These are phyloP conservation scores for Catagonus wagneri DNA, from an alignment of 2,113 vertebrate genomes.

Conservation along the genomic window DNA sequence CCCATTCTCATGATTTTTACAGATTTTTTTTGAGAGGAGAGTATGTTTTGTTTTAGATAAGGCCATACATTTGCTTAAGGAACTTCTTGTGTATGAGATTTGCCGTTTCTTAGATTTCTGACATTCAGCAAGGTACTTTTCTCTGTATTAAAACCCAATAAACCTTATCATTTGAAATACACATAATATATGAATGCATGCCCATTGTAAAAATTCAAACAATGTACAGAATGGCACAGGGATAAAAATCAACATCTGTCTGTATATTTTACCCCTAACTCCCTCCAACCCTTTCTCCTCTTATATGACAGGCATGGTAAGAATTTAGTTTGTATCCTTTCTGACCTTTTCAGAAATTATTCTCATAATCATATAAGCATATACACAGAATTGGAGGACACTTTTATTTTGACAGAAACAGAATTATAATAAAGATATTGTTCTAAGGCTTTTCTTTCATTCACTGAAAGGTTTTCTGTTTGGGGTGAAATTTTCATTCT, in stretches of 20 bases:
- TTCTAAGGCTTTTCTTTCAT: constrained; percentile 3
- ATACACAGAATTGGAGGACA: neutral
- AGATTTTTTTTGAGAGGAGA: neutral
- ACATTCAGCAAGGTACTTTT: constrained; percentile 2
- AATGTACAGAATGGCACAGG: neutral
- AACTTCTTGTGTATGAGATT: neutral
- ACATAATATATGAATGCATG: neutral
- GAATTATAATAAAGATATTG: neutral
- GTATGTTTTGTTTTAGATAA: neutral
- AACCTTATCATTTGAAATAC: neutral
- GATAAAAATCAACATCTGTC: neutral
- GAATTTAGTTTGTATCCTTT: neutral
- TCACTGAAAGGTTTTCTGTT: neutral
- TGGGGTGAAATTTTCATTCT: neutral
- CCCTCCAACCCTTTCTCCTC: neutral
- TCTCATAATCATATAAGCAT: neutral
- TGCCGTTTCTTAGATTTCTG: neutral
- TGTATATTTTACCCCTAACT: neutral
- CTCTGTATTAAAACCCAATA: neutral
- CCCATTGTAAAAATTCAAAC: neutral
- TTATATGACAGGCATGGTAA: neutral
- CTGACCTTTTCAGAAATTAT: neutral
- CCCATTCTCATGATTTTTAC: neutral
- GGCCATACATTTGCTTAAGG: neutral
- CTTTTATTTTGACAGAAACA: constrained; percentile 36